These are phyloP conservation scores for Pseudoips prasinana DNA, from an alignment of 2,888 invertebrate species.

Conservation along the genomic window DNA sequence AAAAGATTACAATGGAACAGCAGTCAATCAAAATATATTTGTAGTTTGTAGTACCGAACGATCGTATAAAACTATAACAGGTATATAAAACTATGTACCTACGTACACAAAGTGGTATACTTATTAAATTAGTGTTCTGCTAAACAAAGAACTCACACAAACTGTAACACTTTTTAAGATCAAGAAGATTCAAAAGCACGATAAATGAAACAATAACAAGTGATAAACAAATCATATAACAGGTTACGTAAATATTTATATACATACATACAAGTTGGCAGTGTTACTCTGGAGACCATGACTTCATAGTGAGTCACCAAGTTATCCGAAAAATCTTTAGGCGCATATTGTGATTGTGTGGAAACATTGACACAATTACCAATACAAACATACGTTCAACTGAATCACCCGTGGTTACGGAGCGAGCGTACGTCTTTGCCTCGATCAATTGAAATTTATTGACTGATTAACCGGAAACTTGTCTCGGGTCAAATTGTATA, in stretches of 20 bases:
- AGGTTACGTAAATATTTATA: conserved; percentile 39
- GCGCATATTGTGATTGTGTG: conserved; percentile 19
- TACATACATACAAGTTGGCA: no score
- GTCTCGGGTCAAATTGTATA: conserved; percentile 47
- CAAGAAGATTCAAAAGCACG: conserved; percentile 20
- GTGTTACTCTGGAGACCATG: conserved; percentile 34
- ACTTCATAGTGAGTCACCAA: conserved; percentile 54
- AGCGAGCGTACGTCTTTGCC: conserved; percentile 28
- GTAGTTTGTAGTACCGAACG: conserved; percentile 1
- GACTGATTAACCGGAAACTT: conserved; percentile 52
- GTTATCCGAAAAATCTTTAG: conserved; percentile 43
- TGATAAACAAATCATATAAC: conserved; percentile 38
- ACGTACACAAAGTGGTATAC: no score
- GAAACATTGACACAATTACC: conserved; percentile 49
- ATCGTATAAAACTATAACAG: no score
- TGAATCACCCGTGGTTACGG: conserved; percentile 43
- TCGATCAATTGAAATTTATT: conserved; percentile 62
- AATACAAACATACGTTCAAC: conserved; percentile 35
- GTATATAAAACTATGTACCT: no score
- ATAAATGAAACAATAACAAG: conserved; percentile 39
- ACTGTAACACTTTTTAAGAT: conserved; percentile 21
- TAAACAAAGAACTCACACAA: conserved; percentile 19
- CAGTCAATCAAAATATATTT: conserved; percentile 25
- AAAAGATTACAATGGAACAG: conserved; percentile 11
- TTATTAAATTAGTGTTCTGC: no score